These are phyloP conservation scores for Netelia inedita DNA, from an alignment of 2,888 invertebrate species.

Conservation along the genomic window DNA sequence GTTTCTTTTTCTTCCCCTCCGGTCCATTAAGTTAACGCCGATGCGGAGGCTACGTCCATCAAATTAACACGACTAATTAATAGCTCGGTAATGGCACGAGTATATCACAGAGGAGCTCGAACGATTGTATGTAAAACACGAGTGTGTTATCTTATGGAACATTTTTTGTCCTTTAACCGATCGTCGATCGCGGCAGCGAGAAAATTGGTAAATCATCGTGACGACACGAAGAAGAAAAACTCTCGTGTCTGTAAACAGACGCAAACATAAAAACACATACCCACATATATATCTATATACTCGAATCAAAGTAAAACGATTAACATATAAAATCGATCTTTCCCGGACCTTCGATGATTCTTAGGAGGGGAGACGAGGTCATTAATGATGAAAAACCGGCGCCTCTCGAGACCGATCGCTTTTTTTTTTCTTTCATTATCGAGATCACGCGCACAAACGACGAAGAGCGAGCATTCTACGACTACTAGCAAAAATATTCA, in stretches of 20 bases:
- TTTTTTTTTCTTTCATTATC: constrained; percentile 41
- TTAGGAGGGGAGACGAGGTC: constrained; percentile 8
- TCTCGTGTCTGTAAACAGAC: not conserved
- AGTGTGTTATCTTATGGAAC: not conserved
- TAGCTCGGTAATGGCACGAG: constrained; percentile 54
- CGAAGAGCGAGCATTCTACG: constrained; percentile 5
- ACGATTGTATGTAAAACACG: constrained; percentile 33
- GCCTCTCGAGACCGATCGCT: constrained; percentile 51
- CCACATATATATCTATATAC: not conserved
- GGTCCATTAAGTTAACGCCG: constrained; percentile 4
- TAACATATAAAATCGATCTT: constrained; percentile 43
- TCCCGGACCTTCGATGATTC: constrained; percentile 54
- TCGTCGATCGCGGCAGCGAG: not conserved
- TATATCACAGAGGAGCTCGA: not conserved
- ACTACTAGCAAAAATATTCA: constrained; percentile 23
- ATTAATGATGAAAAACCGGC: constrained; percentile 52
- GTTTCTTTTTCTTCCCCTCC: not conserved
- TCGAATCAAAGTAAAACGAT: constrained; percentile 28
- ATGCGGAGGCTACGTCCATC: constrained; percentile 62
- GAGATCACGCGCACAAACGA: constrained; percentile 26
- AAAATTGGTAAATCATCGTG: constrained; percentile 26
- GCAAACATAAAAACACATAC: too few species aligned
- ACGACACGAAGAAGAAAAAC: not conserved
- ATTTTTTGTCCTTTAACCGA: not conserved
- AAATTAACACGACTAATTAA: constrained; percentile 73